phyloP scores from a whole-genome alignment of 2,113 vertebrate species.

The Oreochromis niloticus region DNA sequence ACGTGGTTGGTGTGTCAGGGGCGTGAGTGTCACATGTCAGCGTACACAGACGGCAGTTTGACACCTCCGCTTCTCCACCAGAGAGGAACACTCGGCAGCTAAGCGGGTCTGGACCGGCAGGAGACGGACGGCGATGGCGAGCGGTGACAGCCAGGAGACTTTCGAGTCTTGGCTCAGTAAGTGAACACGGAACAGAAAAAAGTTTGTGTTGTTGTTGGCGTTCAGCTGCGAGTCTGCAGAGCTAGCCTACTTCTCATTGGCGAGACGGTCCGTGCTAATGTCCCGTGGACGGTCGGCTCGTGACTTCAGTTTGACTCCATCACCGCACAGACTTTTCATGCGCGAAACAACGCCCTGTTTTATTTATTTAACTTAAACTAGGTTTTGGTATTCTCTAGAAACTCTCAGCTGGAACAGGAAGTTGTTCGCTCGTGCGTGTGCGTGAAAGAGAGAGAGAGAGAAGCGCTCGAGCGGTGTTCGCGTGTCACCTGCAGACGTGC shows the following conservation, averaged over 20 bases:
- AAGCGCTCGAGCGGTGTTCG: neutral
- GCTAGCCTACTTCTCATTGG: neutral
- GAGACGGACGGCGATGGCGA: constrained; percentile 49
- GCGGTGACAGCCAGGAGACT: constrained; percentile 13
- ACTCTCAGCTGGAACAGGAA: constrained; percentile 35
- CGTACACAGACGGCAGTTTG: neutral
- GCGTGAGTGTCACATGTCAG: constrained; percentile 64
- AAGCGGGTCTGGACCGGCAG: neutral
- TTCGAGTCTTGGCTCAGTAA: constrained; percentile 66
- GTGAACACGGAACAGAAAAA: constrained; percentile 1
- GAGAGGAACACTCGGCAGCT: neutral
- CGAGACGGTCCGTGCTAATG: neutral
- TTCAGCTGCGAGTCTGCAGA: neutral
- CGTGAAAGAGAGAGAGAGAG: neutral
- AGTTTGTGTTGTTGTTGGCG: neutral
- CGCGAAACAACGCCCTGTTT: neutral
- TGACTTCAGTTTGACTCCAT: neutral
- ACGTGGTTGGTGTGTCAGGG: neutral
- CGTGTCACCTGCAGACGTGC: neutral
- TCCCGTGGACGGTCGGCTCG: no score
- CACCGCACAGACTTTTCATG: accelerated
- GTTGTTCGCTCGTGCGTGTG: neutral
- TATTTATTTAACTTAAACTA: neutral
- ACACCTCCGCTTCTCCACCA: neutral
- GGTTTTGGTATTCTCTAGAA: neutral